Evolutionary conservation across 2,113 vertebrate genomes (phyloP).

Genomic region (Paramisgurnus dabryanus): DNA sequence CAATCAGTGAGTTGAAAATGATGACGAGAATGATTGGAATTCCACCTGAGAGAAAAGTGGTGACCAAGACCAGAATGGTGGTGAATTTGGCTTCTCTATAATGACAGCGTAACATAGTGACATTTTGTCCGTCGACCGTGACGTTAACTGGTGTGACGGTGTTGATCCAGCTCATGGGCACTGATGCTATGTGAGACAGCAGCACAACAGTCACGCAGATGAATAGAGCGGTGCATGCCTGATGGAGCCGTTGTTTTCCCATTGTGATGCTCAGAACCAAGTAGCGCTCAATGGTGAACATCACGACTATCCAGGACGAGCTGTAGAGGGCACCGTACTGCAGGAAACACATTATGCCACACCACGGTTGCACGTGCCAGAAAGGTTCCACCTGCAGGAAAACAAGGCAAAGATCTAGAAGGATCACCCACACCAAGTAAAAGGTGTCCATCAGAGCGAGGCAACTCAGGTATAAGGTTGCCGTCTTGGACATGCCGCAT

Average conservation of each 20-base stretch:
- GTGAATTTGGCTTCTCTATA: constrained; percentile 67
- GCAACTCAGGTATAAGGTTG: constrained; percentile 72
- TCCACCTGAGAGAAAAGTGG: constrained; percentile 73
- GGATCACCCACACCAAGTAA: constrained; percentile 77
- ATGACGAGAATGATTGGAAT: constrained; percentile 74
- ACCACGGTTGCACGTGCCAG: constrained; percentile 76
- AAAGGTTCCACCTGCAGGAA: constrained; percentile 74
- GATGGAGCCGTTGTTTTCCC: constrained; percentile 63
- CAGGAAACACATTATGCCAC: constrained; percentile 68
- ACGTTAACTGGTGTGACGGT: constrained; percentile 54
- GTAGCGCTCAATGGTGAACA: constrained; percentile 78
- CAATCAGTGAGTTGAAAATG: constrained; percentile 76
- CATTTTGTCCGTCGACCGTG: constrained; percentile 55
- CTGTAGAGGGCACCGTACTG: constrained; percentile 74
- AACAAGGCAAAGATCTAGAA: constrained; percentile 74
- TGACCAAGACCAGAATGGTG: constrained; percentile 73
- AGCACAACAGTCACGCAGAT: constrained; percentile 65
- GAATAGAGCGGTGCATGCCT: constrained; percentile 60
- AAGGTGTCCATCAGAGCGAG: constrained; percentile 72
- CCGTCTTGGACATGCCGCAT: constrained; percentile 75
- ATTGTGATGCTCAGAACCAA: constrained; percentile 68
- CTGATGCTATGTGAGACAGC: constrained; percentile 69
- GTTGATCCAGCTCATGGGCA: constrained; percentile 75
- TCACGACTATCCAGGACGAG: constrained; percentile 77
- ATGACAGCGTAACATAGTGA: constrained; percentile 62